phyloP scores from a whole-genome alignment of 2,888 invertebrate genomes.

The Macaria liturata region DNA sequence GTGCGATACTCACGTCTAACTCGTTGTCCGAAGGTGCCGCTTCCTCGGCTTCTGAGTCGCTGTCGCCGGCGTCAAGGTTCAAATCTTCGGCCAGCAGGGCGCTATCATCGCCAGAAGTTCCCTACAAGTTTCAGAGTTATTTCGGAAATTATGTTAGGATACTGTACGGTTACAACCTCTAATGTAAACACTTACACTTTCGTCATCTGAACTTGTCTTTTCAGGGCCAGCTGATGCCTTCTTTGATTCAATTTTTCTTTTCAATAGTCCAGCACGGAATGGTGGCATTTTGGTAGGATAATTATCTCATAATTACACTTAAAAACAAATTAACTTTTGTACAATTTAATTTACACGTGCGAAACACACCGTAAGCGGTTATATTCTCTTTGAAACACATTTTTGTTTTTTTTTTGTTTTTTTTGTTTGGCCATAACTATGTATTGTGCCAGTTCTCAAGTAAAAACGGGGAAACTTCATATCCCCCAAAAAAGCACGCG shows the following conservation, averaged over 20 bases:
- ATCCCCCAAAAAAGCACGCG: too few relatives aligned
- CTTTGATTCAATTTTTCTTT: constrained; percentile 56
- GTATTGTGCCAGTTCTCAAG: too few relatives aligned
- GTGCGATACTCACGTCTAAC: constrained; percentile 61
- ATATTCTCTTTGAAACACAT: too few relatives aligned
- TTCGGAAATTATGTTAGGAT: too few relatives aligned
- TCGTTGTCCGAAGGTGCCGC: constrained; percentile 66
- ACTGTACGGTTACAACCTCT: constrained; percentile 5
- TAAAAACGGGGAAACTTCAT: too few relatives aligned
- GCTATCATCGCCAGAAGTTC: constrained; percentile 41
- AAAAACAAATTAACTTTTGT: background rate
- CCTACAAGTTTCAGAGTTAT: constrained; percentile 20
- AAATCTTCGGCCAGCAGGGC: constrained; percentile 56
- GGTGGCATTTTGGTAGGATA: constrained; percentile 63
- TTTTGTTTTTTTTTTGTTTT: too few relatives aligned
- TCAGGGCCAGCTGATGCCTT: constrained; percentile 31
- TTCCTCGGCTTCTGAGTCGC: constrained; percentile 71
- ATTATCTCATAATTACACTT: constrained; percentile 12
- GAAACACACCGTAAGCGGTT: too few relatives aligned
- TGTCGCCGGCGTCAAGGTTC: constrained; percentile 54
- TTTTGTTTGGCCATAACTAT: too few relatives aligned
- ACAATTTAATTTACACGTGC: background rate
- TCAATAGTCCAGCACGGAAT: constrained; percentile 62
- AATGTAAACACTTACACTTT: constrained; percentile 36
- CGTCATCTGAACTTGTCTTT: constrained; percentile 40